Evolutionary conservation across 2,797 vertebrate species (phyloP).

Genomic region (Prionace glauca): DNA sequence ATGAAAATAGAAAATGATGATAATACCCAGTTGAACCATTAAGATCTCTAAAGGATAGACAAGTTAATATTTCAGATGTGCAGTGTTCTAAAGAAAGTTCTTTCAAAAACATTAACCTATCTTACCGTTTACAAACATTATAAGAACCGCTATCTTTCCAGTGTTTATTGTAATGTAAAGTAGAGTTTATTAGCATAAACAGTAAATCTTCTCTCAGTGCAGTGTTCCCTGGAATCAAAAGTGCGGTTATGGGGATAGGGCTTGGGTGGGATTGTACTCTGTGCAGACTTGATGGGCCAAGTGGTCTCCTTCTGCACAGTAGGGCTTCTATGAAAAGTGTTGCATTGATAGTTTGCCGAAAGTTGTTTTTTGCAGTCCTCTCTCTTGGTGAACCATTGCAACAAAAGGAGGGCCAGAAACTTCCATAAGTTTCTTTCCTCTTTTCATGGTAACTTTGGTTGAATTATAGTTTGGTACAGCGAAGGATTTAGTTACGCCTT

Average conservation of each 20-base stretch:
- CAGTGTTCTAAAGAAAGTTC: background rate
- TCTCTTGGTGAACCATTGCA: background rate
- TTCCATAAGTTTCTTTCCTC: no score
- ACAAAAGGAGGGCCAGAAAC: no score
- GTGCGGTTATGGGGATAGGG: no score
- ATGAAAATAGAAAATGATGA: background rate
- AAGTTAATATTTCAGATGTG: background rate
- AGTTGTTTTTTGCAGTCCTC: background rate
- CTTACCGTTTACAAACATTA: background rate
- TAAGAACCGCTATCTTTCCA: background rate
- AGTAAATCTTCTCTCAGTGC: background rate
- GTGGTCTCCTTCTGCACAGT: no score
- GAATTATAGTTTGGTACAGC: no score
- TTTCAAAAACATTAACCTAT: background rate
- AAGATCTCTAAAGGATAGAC: background rate
- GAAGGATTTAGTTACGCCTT: no score
- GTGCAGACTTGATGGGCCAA: no score
- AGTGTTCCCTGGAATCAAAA: background rate
- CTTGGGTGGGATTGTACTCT: no score
- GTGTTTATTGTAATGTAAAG: background rate
- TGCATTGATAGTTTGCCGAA: background rate
- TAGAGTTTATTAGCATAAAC: background rate
- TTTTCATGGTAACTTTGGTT: no score
- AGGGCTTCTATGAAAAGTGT: background rate
- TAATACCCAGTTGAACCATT: background rate